Evolutionary conservation across 2,797 vertebrate species (phyloP).

Genomic region (Odontamblyopus lacepedii): DNA sequence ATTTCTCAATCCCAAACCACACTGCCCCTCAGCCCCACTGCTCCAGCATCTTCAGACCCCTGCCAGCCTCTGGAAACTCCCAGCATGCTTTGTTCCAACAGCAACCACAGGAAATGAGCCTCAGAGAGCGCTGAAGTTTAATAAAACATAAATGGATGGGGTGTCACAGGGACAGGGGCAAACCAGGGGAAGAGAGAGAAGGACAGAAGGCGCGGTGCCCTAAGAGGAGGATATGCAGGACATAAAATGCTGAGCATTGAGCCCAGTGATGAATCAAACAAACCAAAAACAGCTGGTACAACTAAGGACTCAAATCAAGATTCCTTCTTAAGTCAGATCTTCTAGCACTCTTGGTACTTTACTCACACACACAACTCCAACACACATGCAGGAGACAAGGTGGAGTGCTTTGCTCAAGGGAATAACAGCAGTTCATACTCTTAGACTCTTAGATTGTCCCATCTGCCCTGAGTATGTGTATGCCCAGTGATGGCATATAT

Average conservation of each 20-base stretch:
- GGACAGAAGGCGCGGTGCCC: slow-evolving; percentile 48
- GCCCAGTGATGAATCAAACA: slow-evolving; percentile 66
- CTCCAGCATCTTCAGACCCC: slow-evolving; percentile 62
- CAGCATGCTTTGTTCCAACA: slow-evolving; percentile 71
- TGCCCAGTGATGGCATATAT: slow-evolving; percentile 58
- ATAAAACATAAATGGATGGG: slow-evolving; percentile 85
- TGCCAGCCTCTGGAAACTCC: slow-evolving; percentile 75
- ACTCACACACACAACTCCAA: no score
- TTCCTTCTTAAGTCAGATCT: slow-evolving; percentile 31
- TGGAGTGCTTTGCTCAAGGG: neutral
- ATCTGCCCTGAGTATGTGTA: slow-evolving; percentile 26
- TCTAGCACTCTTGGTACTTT: slow-evolving; percentile 15
- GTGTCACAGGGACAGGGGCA: slow-evolving; percentile 75
- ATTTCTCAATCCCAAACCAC: slow-evolving; percentile 48
- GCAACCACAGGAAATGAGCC: slow-evolving; percentile 84
- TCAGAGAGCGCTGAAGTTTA: slow-evolving; percentile 81
- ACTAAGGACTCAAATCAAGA: slow-evolving; percentile 27
- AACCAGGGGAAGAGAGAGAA: slow-evolving; percentile 48
- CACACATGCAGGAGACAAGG: neutral
- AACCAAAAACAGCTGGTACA: slow-evolving; percentile 75
- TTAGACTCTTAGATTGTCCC: neutral
- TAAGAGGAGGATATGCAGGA: slow-evolving; percentile 52
- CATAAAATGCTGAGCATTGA: slow-evolving; percentile 62
- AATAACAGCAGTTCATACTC: neutral
- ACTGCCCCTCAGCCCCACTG: slow-evolving; percentile 46